Evolutionary conservation across 2,797 vertebrate species (phyloP), one percentile per base, ranked within the genome.

Genomic region (Tinamus major): DNA sequence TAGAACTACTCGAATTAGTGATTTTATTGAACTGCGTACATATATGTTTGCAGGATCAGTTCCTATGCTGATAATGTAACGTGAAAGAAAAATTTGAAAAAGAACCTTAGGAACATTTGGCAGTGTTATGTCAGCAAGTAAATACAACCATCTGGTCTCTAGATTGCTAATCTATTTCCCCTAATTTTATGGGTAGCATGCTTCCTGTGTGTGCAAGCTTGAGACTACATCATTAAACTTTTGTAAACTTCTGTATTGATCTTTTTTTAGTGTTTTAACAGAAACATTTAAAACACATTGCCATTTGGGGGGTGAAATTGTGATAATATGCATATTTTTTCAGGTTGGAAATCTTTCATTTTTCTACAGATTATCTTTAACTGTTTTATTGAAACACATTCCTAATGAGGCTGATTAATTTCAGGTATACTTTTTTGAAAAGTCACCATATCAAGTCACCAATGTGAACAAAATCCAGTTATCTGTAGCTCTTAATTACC

Each of bases 131-230:
- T 91, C 92, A 97, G 94, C 93, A 95, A 96, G 94, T 95, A 96
- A 96, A 96, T 91, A 94, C 68, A 92, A 85, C 96, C 96, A 96
- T 96, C 95, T 97, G 96, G 70, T 91, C 87, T 87, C 87, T 95
- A 65, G 78, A 94, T 87, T 94, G 91, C 89, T 93, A 93, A 93
- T 95, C 91, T 93, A 84, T 86, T 95, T 85, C 82, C 68, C 67
- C 61, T 91, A 78, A 94, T 91, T 95, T 95, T 90, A 95, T 75
- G 91, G 79, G 92, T 86, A 94, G 85, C 82, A 42, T 55, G 68
- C 83, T 94, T 96, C 89, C 92, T 94, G 82, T 90, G 68, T 95
- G 74, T 93, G 85, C 83, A 94, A 91, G 89, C 92, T 85, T 79
- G 33, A 82, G 67, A 74, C 75, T 86, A 39, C 77, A 89, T 92